These are phyloP conservation scores for Mustela lutreola DNA, from an alignment of 2,113 vertebrate species.

Conservation along the genomic window DNA sequence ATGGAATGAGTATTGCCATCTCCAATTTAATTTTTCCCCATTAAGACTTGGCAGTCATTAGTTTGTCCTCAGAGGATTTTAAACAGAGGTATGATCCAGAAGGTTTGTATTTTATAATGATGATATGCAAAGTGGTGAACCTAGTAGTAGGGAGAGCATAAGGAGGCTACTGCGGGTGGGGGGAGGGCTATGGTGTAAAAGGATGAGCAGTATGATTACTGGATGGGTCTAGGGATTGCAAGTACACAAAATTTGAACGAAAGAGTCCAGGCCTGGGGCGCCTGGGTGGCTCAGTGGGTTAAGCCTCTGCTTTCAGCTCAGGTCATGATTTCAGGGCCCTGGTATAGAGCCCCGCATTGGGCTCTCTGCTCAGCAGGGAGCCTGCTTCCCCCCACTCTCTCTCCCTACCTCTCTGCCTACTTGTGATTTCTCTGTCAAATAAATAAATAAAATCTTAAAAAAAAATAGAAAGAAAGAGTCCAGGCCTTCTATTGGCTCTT, in stretches of 20 bases:
- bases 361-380: too few species aligned
- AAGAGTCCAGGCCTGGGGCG: background rate
- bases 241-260: conserved; percentile 20
- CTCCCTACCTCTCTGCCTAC: too few species aligned
- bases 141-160: background rate
- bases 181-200: background rate
- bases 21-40: background rate
- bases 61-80: background rate
- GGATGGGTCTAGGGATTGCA: background rate
- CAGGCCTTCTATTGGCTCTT: background rate
- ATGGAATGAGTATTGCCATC: background rate
- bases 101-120: conserved; percentile 40
- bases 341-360: too few species aligned
- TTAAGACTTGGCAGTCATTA: background rate
- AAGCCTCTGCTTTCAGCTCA: too few species aligned
- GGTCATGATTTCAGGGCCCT: too few species aligned
- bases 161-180: background rate
- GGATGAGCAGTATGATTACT: background rate
- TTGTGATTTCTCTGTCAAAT: too few species aligned
- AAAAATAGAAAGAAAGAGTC: background rate
- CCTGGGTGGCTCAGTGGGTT: too few species aligned
- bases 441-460: too few species aligned
- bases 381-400: too few species aligned
- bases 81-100: background rate
- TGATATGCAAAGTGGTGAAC: background rate